Evolutionary conservation across 2,888 invertebrate species (phyloP).

Genomic region (Smittia aterrima): DNA sequence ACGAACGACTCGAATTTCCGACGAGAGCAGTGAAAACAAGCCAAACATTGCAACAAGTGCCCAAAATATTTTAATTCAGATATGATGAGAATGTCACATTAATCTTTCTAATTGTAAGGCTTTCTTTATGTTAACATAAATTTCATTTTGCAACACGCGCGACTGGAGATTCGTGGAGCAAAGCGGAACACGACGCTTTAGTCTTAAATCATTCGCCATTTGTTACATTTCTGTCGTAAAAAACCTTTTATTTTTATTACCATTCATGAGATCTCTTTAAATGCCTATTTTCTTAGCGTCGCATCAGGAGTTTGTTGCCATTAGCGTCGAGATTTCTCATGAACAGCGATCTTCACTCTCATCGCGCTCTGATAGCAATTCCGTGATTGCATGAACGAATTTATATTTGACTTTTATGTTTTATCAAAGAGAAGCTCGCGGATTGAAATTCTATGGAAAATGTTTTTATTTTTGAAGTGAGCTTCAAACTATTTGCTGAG

Average conservation of each 20-base stretch:
- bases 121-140: slow-evolving; percentile 32
- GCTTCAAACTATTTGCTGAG: too few species aligned
- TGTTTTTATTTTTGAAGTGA: too few species aligned
- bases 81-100: slow-evolving; percentile 36
- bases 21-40: not conserved
- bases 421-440: too few species aligned
- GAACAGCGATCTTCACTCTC: too few species aligned
- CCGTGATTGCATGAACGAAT: too few species aligned
- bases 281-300: not conserved
- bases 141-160: slow-evolving; percentile 7
- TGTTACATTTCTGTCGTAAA: not conserved
- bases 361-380: too few species aligned
- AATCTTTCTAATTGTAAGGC: slow-evolving; percentile 34
- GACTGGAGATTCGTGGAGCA: not conserved
- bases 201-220: not conserved
- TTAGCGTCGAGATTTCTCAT: too few species aligned
- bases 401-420: too few species aligned
- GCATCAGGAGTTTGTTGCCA: too few species aligned
- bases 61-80: not conserved
- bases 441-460: too few species aligned
- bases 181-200: not conserved
- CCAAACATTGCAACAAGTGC: not conserved
- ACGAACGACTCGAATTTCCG: not conserved
- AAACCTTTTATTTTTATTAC: not conserved
- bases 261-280: not conserved